These are phyloP conservation scores for Alaudala cheleensis DNA, from an alignment of 2,113 vertebrate species.

Conservation along the genomic window DNA sequence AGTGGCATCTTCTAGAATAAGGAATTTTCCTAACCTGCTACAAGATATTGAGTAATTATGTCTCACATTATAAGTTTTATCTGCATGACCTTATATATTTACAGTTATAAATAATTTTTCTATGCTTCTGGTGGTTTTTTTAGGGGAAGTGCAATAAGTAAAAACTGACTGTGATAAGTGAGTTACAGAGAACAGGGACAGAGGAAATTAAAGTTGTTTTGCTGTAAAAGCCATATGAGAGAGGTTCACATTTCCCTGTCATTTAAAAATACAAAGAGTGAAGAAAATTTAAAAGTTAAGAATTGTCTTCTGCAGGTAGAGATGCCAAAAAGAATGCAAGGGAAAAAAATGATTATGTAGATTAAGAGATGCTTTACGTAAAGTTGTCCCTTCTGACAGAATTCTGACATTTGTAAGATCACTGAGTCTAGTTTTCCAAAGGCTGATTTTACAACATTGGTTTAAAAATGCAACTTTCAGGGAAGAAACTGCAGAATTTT, in stretches of 20 bases:
- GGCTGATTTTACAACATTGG: background rate
- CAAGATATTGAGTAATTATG: background rate
- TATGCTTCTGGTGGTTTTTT: background rate
- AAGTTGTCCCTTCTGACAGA: background rate
- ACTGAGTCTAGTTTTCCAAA: background rate
- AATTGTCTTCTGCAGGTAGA: background rate
- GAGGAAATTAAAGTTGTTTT: background rate
- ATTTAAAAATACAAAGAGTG: background rate
- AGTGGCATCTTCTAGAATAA: background rate
- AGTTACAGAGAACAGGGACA: background rate
- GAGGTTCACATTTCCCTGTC: background rate
- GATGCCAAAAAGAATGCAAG: background rate
- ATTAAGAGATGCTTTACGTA: background rate
- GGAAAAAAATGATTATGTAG: background rate
- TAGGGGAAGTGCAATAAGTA: background rate
- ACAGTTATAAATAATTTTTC: background rate
- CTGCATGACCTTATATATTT: background rate
- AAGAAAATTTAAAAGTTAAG: background rate
- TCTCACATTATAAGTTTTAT: background rate
- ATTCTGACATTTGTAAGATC: background rate
- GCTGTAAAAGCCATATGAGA: accelerated
- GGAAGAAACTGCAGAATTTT: background rate
- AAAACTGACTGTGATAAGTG: background rate
- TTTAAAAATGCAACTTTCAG: background rate
- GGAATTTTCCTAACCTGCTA: background rate